Conservation (phyloP, 2,797 vertebrate species). For the Smutsia gigantea region DNA sequence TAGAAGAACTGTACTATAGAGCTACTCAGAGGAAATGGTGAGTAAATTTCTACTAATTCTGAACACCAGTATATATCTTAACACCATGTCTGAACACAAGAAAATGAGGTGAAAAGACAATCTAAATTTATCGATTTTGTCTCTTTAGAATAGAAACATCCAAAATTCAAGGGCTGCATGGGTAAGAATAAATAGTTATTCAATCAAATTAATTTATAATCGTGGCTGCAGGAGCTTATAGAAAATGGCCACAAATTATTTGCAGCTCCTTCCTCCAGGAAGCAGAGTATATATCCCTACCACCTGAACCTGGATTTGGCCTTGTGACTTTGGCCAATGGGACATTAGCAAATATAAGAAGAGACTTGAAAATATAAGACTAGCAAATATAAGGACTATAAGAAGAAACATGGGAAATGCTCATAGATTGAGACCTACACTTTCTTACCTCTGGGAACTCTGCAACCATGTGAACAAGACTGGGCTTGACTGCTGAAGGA, state of each 20-base stretch:
- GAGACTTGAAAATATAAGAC: background rate
- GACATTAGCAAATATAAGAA: background rate
- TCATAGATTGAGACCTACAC: background rate
- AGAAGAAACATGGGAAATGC: background rate
- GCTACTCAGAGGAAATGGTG: background rate
- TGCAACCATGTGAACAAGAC: background rate
- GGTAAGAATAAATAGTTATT: slow-evolving; percentile 3
- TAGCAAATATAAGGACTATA: background rate
- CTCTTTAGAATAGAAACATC: slow-evolving; percentile 13
- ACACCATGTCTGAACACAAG: background rate
- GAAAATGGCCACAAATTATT: background rate
- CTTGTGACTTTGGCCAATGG: background rate
- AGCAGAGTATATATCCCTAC: background rate
- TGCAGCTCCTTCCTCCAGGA: background rate
- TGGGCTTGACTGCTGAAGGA: background rate
- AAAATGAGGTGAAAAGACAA: background rate
- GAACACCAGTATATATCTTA: slow-evolving; percentile 8
- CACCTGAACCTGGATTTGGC: background rate
- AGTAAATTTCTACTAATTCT: background rate
- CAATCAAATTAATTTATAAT: background rate
- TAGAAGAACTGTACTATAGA: background rate
- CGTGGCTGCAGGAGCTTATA: background rate
- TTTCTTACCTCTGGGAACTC: background rate
- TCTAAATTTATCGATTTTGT: slow-evolving; percentile 1
- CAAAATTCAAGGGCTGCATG: background rate